Base-by-base conservation (phyloP, 2,797 vertebrate genomes). In the Ctenopoma multispine region DNA sequence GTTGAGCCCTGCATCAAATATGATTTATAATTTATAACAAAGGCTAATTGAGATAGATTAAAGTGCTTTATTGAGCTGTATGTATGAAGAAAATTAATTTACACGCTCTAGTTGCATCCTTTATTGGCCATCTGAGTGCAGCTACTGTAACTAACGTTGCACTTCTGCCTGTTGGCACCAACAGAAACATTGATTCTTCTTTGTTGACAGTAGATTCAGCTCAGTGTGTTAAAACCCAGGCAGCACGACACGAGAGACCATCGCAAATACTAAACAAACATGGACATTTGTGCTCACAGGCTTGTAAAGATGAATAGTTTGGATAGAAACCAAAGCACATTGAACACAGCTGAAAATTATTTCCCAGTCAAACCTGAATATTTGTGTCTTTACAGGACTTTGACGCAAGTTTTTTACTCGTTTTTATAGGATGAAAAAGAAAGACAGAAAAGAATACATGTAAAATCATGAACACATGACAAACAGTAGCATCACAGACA, bases 131-230 rank as follows among this genome's bases (percentile, higher is more conserved):
- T 60, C 49, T 60, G 66, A 60, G 53, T 46, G 65, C 63, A 73
- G 59, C 57, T 43, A 4, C 73, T 80, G 77, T 75, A 66, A 81
- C 63, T 81, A 80, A 71, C 59, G 78, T 79, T 76, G 68, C 59
- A 69, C 66, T 48, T 50, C 40, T 74, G 47, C 57, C 44, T 56
- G 71, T 62, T 65, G 63, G 64, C 51, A 62, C 24, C 23, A n/a
- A 54, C 69, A 60, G 64, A 53, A 63, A 58, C 79, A 54, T 40
- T 55, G 70, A 82, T 65, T 77, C 14, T 10, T 53, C 47, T 77
- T 64, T 83, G 84, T 75, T 80, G 77, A 83, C 81, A 62, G 49
- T 71, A 31, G 53, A 73, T 56, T 66, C 41, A 24, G 46, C 60
- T 60, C 56, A 41, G 48, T 58, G 73, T 81, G 82, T 75, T 67